Percentiles rank a stretch among this genome's conserved stretches.
phyloP scores from a whole-genome alignment of 1,140 invertebrate species.

The Cydia splendana region DNA sequence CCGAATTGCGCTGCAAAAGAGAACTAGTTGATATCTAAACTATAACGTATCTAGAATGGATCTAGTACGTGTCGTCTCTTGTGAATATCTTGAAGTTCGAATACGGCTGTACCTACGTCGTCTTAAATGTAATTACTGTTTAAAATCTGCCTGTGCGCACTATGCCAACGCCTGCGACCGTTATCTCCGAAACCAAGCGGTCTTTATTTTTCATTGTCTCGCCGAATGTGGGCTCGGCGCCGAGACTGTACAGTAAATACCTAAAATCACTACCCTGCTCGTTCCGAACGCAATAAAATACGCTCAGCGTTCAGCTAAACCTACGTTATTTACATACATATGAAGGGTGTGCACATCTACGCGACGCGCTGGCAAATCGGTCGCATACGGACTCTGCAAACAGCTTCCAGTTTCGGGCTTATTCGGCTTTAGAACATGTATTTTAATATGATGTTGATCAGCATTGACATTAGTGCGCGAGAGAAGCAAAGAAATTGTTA shows the following conservation, averaged over 20 bases:
- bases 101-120: no score
- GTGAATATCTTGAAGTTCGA: no score
- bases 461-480: background rate
- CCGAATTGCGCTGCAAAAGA: no score
- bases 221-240: slow-evolving; percentile 2
- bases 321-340: slow-evolving; percentile 19
- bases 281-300: slow-evolving; percentile 31
- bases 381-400: slow-evolving; percentile 3
- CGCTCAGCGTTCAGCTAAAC: slow-evolving; percentile 19
- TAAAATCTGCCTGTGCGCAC: slow-evolving; percentile 23
- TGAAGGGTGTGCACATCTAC: slow-evolving; percentile 1
- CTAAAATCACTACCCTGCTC: slow-evolving; percentile 24
- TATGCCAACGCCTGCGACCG: slow-evolving; percentile 14
- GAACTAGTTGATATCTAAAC: no score
- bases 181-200: slow-evolving; percentile 35
- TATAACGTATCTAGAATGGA: no score
- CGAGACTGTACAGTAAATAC: slow-evolving; percentile 27
- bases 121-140: slow-evolving; percentile 3
- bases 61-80: no score
- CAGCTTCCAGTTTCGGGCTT: background rate
- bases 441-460: background rate
- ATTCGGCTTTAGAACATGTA: background rate
- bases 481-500: background rate
- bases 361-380: slow-evolving; percentile 7
- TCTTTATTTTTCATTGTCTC: slow-evolving; percentile 43